Base-by-base conservation (phyloP, 2,888 invertebrate species). In the Disparrhopalites patrizii region DNA sequence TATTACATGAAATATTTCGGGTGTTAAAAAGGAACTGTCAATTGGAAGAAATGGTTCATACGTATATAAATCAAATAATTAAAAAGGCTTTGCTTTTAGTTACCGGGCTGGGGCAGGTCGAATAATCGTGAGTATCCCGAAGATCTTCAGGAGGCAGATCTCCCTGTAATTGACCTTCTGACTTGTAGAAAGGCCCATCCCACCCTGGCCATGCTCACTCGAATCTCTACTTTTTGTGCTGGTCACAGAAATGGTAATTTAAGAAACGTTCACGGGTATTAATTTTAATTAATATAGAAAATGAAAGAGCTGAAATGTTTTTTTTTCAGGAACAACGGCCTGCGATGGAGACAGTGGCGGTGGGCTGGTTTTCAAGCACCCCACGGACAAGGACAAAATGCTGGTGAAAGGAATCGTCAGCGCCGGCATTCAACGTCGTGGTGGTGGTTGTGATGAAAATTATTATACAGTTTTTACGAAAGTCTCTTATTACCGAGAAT, bases 151-250 rank as follows among this genome's bases (percentile, higher is more conserved):
- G 79, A 82, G 4, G 80, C 82, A 0, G 79, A 82, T 62, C 79
- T 83, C 7, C 78, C 82, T 65, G 79, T 86, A 1, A 81, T 85
- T 20, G 78, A 81, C n/a, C 81, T 83, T 52, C 77, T 80, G 0
- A 79, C 80, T 0, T 86, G 86, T 74, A 79, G 82, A 2, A 71
- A 78, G 1, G 80, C 80, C 60, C 81, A 82, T 54, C 79, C 79
- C 0, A 76, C 77, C 36, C 85, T 86, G 76, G 76, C 77, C 18
- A 80, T 80, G 66, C 81, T 84, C 58, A 75, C 86, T 15, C 83
- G 84, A 61, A 84, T 83, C 71, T 84, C 85, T 58, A 82, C 84
- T 1, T 84, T 86, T 74, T 86, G 86, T 75, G 86, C 84, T 62
- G 86, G 86, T 56, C 85, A 82, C 78, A 80, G 80, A 52, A 85